These are phyloP conservation scores for Bursaphelenchus mucronatus DNA, from an alignment of 1,140 invertebrate species.

Conservation along the genomic window DNA sequence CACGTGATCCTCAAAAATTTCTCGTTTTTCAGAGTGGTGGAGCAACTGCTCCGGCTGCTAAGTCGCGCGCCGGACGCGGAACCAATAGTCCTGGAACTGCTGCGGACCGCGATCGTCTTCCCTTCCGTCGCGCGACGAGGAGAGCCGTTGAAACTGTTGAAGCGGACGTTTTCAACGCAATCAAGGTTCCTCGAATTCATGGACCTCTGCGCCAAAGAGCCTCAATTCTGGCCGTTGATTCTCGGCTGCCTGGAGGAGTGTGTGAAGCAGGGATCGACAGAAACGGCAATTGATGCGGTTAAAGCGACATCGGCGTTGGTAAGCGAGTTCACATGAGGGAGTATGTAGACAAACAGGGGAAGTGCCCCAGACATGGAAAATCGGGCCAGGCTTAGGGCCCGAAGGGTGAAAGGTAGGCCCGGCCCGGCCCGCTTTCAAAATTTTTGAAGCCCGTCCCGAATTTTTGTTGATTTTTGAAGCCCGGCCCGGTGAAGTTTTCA, in stretches of 20 bases:
- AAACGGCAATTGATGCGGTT: constrained; percentile 19
- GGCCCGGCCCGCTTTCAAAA: too few species aligned
- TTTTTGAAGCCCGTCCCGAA: too few species aligned
- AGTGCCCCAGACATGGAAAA: too few species aligned
- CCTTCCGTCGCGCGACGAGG: neutral
- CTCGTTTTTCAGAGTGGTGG: constrained; percentile 28
- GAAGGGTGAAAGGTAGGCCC: too few species aligned
- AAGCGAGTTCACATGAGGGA: constrained; percentile 4
- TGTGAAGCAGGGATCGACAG: constrained; percentile 7
- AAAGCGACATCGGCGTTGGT: constrained; percentile 24
- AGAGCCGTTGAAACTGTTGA: constrained; percentile 29
- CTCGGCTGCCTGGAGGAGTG: constrained; percentile 29
- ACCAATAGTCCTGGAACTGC: constrained; percentile 16
- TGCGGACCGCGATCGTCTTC: constrained; percentile 21
- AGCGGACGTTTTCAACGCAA: constrained; percentile 19
- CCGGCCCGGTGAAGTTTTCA: too few species aligned
- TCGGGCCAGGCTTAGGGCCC: too few species aligned
- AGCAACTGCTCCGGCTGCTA: constrained; percentile 26
- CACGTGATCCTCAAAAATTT: neutral
- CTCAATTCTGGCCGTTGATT: constrained; percentile 19
- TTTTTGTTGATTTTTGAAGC: too few species aligned
- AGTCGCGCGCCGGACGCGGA: constrained; percentile 11
- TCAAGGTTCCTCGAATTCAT: constrained; percentile 24
- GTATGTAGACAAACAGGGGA: too few species aligned
- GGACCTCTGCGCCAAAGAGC: constrained; percentile 26